phyloP scores from a whole-genome alignment of 2,888 invertebrate species.

The Leuctra nigra region DNA sequence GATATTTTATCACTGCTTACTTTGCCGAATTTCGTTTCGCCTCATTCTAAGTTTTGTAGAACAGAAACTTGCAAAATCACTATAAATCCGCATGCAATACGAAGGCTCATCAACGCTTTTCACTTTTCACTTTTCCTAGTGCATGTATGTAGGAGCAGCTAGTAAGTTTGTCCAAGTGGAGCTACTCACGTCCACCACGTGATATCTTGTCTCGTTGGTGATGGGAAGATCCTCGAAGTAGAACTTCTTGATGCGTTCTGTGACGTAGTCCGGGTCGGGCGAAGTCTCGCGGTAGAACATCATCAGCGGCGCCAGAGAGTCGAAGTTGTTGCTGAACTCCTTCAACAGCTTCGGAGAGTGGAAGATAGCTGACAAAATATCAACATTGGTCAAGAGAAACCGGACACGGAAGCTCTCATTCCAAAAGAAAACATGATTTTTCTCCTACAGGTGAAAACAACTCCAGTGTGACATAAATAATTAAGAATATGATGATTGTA shows the following conservation, averaged over 20 bases:
- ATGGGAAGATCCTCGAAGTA: slow-evolving; percentile 50
- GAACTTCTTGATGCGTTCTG: slow-evolving; percentile 46
- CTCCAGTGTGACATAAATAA: neutral
- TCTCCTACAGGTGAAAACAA: no score
- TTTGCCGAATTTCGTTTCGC: no score
- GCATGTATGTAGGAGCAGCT: no score
- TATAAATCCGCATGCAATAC: no score
- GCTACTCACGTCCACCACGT: slow-evolving; percentile 54
- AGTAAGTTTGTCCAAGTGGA: no score
- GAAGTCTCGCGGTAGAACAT: slow-evolving; percentile 53
- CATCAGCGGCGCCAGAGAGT: slow-evolving; percentile 51
- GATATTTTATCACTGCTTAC: no score
- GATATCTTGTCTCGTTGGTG: slow-evolving; percentile 42
- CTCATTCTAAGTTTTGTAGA: no score
- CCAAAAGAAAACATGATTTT: neutral
- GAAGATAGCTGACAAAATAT: slow-evolving; percentile 34
- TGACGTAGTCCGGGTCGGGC: slow-evolving; percentile 43
- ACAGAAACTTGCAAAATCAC: no score
- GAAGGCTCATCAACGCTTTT: no score
- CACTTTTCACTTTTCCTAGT: no score
- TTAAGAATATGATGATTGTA: no score
- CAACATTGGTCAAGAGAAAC: no score
- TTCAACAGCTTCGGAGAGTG: slow-evolving; percentile 44
- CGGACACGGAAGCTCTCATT: neutral
- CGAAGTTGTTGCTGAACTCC: slow-evolving; percentile 50